Evolutionary conservation across 2,888 invertebrate genomes (phyloP).

Genomic region (Microdon myrmicae): DNA sequence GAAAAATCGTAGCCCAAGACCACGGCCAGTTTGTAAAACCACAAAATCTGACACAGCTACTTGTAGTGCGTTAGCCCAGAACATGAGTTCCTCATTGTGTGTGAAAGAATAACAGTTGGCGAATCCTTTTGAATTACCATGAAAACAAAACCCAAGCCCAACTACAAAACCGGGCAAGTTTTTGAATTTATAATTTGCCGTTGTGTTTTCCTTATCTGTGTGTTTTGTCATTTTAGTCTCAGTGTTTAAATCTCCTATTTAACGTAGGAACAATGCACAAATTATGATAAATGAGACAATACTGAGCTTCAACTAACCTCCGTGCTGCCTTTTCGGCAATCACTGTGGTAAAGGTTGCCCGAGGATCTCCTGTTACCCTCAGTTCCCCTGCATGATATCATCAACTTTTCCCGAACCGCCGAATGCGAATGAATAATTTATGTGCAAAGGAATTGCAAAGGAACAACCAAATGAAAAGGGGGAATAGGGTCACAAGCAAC

Average conservation of each 20-base stretch:
- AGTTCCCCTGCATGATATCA: slow-evolving; percentile 10
- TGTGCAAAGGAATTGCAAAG: slow-evolving; percentile 42
- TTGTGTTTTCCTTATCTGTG: slow-evolving; percentile 32
- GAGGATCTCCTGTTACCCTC: neutral
- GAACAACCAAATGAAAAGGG: slow-evolving; percentile 14
- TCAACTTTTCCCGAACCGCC: slow-evolving; percentile 36
- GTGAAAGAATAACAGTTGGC: too few species aligned
- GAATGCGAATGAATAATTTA: slow-evolving; percentile 51
- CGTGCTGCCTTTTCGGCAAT: neutral
- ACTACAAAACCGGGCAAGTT: slow-evolving; percentile 25
- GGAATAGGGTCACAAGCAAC: too few species aligned
- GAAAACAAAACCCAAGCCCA: slow-evolving; percentile 13
- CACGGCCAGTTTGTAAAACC: too few species aligned
- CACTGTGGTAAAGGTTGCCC: neutral
- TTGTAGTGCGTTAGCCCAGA: too few species aligned
- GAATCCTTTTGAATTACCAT: slow-evolving; percentile 7
- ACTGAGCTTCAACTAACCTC: slow-evolving; percentile 21
- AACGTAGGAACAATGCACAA: slow-evolving; percentile 44
- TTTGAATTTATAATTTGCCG: slow-evolving; percentile 29
- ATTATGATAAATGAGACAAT: slow-evolving; percentile 51
- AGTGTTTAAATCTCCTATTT: slow-evolving; percentile 34
- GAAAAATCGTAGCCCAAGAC: too few species aligned
- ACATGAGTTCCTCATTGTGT: too few species aligned
- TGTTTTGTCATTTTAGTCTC: slow-evolving; percentile 29
- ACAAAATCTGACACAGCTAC: too few species aligned